phyloP scores from a whole-genome alignment of 2,888 invertebrate species.

The Ormia ochracea region DNA sequence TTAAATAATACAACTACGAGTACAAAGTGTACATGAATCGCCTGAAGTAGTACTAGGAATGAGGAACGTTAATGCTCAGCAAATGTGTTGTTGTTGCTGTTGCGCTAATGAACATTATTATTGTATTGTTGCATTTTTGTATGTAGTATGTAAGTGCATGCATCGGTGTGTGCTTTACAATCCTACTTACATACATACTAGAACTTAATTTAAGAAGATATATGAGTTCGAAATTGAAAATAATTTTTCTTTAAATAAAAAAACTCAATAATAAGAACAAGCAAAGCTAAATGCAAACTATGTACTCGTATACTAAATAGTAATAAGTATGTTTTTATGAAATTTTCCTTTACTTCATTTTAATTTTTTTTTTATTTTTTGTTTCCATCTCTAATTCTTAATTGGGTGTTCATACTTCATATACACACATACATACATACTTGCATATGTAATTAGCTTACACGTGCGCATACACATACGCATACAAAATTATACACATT shows the following conservation, averaged over 20 bases:
- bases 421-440: background rate
- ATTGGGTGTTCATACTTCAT: background rate
- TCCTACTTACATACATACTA: background rate
- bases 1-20: constrained; percentile 20
- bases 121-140: background rate
- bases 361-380: background rate
- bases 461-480: too few relatives aligned
- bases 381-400: background rate
- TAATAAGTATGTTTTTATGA: constrained; percentile 12
- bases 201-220: constrained; percentile 19
- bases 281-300: constrained; percentile 10
- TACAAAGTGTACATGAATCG: constrained; percentile 5
- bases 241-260: constrained; percentile 35
- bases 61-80: constrained; percentile 29
- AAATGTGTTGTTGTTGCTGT: constrained; percentile 4
- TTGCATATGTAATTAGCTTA: too few relatives aligned
- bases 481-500: background rate
- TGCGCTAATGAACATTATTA: background rate
- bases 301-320: too few relatives aligned
- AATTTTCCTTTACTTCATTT: background rate
- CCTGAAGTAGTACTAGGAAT: background rate
- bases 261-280: constrained; percentile 23
- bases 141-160: background rate
- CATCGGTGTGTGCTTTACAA: background rate
- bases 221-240: constrained; percentile 43